Evolutionary conservation across 2,113 vertebrate genomes (phyloP).

Genomic region (Pantherophis guttatus): DNA sequence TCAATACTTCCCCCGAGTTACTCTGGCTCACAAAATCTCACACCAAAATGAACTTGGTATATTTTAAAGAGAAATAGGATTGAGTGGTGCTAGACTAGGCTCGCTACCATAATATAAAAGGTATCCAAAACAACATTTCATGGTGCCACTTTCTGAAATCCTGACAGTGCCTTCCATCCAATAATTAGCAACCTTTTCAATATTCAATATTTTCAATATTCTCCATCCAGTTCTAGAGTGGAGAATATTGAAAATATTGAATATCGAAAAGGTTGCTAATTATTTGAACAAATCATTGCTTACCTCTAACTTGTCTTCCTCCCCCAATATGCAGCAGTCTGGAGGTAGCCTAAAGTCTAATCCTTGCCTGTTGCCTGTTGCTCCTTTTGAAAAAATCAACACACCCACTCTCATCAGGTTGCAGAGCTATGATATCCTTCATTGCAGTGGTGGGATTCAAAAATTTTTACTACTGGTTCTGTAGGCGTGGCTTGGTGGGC

Average conservation of each 20-base stretch:
- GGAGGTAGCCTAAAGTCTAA: background rate
- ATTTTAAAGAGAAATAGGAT: background rate
- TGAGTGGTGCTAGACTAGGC: background rate
- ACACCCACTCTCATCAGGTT: background rate
- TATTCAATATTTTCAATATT: too few species aligned
- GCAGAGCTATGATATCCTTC: background rate
- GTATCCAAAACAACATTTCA: background rate
- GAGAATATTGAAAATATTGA: background rate
- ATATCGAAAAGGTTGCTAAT: background rate
- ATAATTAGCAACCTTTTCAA: too few species aligned
- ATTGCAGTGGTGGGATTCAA: too few species aligned
- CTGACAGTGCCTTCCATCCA: background rate
- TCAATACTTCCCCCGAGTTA: background rate
- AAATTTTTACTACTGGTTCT: too few species aligned
- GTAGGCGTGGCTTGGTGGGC: too few species aligned
- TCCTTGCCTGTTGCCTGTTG: background rate
- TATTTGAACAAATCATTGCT: background rate
- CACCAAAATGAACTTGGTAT: background rate
- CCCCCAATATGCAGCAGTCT: background rate
- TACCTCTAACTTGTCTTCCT: background rate
- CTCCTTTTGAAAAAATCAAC: background rate
- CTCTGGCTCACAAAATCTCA: background rate
- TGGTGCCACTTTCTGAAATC: background rate
- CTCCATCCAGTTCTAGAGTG: background rate
- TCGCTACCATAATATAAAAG: background rate